Evolutionary conservation across 2,888 invertebrate species (phyloP).

Genomic region (Oscheius sp.): DNA sequence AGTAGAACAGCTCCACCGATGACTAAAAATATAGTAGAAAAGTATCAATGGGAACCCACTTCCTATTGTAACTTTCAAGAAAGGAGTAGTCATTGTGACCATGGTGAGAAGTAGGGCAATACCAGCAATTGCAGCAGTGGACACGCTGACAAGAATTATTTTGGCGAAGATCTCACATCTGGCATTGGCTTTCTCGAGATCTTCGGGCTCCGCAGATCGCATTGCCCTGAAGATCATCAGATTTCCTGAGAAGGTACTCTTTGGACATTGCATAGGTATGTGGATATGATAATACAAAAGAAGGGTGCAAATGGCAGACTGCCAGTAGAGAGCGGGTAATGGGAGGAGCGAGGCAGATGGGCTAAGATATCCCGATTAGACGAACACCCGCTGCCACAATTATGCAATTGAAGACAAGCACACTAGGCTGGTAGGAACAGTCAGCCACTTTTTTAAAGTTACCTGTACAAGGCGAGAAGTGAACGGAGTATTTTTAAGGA

Average conservation of each 20-base stretch:
- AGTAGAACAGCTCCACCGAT: constrained; percentile 17
- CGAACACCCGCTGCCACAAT: constrained; percentile 36
- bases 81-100: constrained; percentile 20
- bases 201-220: neutral
- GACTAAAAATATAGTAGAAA: constrained; percentile 4
- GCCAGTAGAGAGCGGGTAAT: constrained; percentile 31
- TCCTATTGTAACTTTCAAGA: constrained; percentile 21
- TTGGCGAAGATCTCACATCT: constrained; percentile 18
- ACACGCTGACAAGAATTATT: neutral
- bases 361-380: constrained; percentile 39
- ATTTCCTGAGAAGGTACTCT: neutral
- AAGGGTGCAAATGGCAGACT: constrained; percentile 28
- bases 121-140: neutral
- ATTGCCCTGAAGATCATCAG: neutral
- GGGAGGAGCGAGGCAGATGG: constrained; percentile 36
- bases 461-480: neutral
- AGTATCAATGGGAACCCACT: neutral
- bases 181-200: constrained; percentile 13
- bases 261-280: neutral
- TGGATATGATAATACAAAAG: neutral
- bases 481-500: too few species aligned
- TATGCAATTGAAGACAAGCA: constrained; percentile 36
- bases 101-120: neutral
- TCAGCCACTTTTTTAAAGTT: neutral
- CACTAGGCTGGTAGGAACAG: constrained; percentile 26